Conservation (phyloP, 2,888 invertebrate genomes). For the Altica lythri region DNA sequence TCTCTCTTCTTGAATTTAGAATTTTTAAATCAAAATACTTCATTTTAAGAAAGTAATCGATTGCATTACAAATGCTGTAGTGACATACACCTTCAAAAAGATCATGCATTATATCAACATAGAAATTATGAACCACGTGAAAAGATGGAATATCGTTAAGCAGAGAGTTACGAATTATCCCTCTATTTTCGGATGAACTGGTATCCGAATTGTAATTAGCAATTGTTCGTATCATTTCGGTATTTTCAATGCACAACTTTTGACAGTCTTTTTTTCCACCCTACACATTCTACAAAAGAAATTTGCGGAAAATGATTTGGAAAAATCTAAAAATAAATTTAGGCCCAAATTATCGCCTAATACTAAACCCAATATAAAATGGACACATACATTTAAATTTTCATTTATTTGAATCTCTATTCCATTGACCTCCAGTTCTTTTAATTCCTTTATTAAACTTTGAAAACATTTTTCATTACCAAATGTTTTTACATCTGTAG, state of each 20-base stretch:
- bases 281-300: constrained; percentile 37
- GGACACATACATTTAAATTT: constrained; percentile 15
- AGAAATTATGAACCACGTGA: constrained; percentile 34
- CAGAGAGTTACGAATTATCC: constrained; percentile 27
- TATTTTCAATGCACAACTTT: constrained; percentile 23
- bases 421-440: constrained; percentile 30
- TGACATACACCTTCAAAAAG: constrained; percentile 37
- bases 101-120: constrained; percentile 39
- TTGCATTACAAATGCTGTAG: constrained; percentile 34
- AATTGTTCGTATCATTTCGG: constrained; percentile 28
- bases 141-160: constrained; percentile 40
- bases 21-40: constrained; percentile 37
- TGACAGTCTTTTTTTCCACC: constrained; percentile 23
- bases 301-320: constrained; percentile 32
- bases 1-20: constrained; percentile 38
- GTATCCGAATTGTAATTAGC: constrained; percentile 33
- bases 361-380: constrained; percentile 35
- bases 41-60: constrained; percentile 35
- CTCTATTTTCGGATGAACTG: constrained; percentile 23
- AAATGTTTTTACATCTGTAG: constrained; percentile 33
- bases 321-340: constrained; percentile 35
- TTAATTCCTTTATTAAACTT: constrained; percentile 26
- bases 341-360: constrained; percentile 38
- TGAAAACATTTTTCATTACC: constrained; percentile 26
- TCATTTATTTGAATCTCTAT: constrained; percentile 22